These are phyloP conservation scores for Zaprionus nigranus DNA, from an alignment of 1,140 invertebrate species.

Conservation along the genomic window DNA sequence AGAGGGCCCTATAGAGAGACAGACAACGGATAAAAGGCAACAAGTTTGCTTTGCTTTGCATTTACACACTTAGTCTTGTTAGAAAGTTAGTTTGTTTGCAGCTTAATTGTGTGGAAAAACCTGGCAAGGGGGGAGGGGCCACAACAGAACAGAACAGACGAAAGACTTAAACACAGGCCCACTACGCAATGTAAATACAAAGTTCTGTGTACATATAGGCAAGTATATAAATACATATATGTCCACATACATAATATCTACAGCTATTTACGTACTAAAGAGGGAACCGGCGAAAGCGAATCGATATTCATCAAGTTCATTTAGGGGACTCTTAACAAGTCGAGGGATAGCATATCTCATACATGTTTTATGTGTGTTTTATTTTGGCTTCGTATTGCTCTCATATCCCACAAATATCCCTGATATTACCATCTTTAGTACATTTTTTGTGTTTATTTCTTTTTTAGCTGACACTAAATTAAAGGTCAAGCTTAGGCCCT, in stretches of 20 bases:
- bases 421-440: neutral
- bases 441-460: neutral
- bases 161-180: constrained; percentile 36
- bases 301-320: constrained; percentile 15
- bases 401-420: neutral
- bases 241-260: constrained; percentile 16
- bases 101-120: constrained; percentile 70
- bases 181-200: constrained; percentile 42
- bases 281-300: neutral
- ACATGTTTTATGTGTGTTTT: neutral
- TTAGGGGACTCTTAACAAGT: neutral
- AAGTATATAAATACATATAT: constrained; percentile 4
- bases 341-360: neutral
- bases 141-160: constrained; percentile 5
- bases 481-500: constrained; percentile 19
- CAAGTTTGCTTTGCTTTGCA: constrained; percentile 73
- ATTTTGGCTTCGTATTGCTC: no score
- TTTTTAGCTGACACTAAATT: constrained; percentile 1
- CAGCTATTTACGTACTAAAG: constrained; percentile 5
- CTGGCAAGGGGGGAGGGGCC: constrained; percentile 4
- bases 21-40: constrained; percentile 45
- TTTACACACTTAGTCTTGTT: constrained; percentile 58
- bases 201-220: constrained; percentile 10
- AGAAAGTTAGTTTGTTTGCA: constrained; percentile 70
- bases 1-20: neutral